These are phyloP conservation scores for Sericinus montela DNA, from an alignment of 2,888 invertebrate genomes.

Conservation along the genomic window DNA sequence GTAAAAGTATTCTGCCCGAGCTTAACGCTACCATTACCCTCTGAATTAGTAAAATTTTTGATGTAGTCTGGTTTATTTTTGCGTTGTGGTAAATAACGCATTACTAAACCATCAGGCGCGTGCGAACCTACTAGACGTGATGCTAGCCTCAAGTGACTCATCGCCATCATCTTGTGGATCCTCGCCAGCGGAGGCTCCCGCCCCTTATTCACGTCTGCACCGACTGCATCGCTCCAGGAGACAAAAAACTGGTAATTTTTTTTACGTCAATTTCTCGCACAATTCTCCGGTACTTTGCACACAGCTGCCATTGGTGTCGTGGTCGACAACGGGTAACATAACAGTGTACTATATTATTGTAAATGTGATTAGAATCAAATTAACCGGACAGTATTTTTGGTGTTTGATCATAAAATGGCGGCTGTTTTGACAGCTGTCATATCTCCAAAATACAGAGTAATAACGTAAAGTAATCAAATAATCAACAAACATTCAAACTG, in stretches of 20 bases:
- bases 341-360: neutral
- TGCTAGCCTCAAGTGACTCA: constrained; percentile 87
- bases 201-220: constrained; percentile 82
- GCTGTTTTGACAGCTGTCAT: too few relatives aligned
- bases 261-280: constrained; percentile 19
- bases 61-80: too few relatives aligned
- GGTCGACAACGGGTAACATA: too few relatives aligned
- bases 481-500: too few relatives aligned
- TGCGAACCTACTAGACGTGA: constrained; percentile 87
- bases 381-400: neutral
- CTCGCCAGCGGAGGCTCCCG: constrained; percentile 68
- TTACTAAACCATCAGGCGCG: constrained; percentile 76
- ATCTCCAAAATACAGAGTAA: too few relatives aligned
- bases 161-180: constrained; percentile 84
- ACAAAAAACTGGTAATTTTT: constrained; percentile 85
- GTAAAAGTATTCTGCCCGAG: too few relatives aligned
- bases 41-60: too few relatives aligned
- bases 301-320: constrained; percentile 20
- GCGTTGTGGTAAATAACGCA: too few relatives aligned
- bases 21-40: too few relatives aligned
- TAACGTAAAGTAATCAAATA: too few relatives aligned
- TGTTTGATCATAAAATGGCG: too few relatives aligned
- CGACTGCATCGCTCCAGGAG: constrained; percentile 85
- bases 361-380: neutral
- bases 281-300: constrained; percentile 9